phyloP scores from a whole-genome alignment of 2,797 vertebrate species.

The Typhlichthys subterraneus region DNA sequence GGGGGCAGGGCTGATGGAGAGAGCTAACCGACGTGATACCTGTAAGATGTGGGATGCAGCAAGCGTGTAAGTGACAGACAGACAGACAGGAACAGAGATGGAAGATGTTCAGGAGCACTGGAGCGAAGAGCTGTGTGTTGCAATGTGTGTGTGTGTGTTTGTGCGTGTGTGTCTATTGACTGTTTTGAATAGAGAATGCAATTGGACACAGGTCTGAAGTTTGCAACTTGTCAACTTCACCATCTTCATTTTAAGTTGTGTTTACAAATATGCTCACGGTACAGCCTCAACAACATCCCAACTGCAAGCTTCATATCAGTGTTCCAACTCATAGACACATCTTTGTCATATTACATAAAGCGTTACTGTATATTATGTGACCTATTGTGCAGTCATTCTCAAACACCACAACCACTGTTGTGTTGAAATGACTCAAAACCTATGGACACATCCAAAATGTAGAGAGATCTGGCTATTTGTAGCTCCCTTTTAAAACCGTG shows the following conservation, averaged over 20 bases:
- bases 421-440: too few relatives aligned
- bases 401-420: conserved; percentile 12
- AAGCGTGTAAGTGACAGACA: neutral
- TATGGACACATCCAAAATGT: neutral
- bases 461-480: neutral
- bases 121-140: neutral
- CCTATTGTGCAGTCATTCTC: conserved; percentile 42
- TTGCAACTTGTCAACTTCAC: conserved; percentile 54
- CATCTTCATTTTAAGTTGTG: conserved; percentile 57
- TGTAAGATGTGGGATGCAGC: neutral
- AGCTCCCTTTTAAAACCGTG: conserved; percentile 8
- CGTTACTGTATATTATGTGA: conserved; percentile 55
- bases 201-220: conserved; percentile 37
- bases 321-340: conserved; percentile 54
- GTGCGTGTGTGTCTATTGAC: neutral
- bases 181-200: conserved; percentile 9
- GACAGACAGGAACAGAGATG: neutral
- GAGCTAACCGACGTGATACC: neutral
- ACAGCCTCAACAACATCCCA: conserved; percentile 47
- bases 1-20: too few relatives aligned
- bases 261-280: conserved; percentile 65
- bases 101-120: too few relatives aligned
- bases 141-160: neutral
- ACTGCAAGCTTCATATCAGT: conserved; percentile 51
- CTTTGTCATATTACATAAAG: conserved; percentile 62